Base-by-base conservation (phyloP, 2,888 invertebrate species). In the Abrostola tripartita region DNA sequence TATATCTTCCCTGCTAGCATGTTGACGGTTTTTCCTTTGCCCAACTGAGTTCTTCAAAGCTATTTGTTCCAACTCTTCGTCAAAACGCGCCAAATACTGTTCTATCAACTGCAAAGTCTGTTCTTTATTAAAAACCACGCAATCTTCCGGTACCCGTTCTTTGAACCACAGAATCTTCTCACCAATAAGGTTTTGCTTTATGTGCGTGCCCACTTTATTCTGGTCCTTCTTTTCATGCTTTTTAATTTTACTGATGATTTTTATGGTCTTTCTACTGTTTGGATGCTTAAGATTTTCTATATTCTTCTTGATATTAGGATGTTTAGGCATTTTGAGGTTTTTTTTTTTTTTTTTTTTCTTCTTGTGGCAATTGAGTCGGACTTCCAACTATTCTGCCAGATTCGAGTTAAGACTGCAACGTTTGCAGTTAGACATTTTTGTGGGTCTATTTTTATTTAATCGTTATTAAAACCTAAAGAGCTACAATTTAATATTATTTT, bases 161-260 rank as follows among this genome's bases (percentile, higher is more conserved):
- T 96, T 95, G 79, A 98, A 97, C 98, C 98, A 98, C 37, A 96
- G 78, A 56, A 98, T 91, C 91, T 97, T 98, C 84, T 98, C 98
- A 44, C 97, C 97, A 38, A 96, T 84, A 35, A 97, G 81, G 85
- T 97, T 97, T 72, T 96, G 96, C 88, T 97, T 97, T 50, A 97
- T 95, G 11, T 96, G 95, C 73, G 96, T 96, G 0, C 95, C 95
- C 44, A 96, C 85, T 88, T 97, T 97, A 14, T 92, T 92, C 80
- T 96, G 96, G 60, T 96, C 95, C 81, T 96, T 95, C 70, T 95
- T 95, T 58, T 94, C 93, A 68, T 91, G 95, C 95, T 95, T 97
- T 74, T 96, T 96, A 7, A 96, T 93, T 89, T 97, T 96, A 85
- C 96, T 97, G 2, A 96, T 95, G 24, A 98, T 88, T 8, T 97